Percentiles rank a stretch among this genome's conserved stretches.
Conservation (phyloP, 2,797 vertebrate genomes). For the Podarcis siculus region DNA sequence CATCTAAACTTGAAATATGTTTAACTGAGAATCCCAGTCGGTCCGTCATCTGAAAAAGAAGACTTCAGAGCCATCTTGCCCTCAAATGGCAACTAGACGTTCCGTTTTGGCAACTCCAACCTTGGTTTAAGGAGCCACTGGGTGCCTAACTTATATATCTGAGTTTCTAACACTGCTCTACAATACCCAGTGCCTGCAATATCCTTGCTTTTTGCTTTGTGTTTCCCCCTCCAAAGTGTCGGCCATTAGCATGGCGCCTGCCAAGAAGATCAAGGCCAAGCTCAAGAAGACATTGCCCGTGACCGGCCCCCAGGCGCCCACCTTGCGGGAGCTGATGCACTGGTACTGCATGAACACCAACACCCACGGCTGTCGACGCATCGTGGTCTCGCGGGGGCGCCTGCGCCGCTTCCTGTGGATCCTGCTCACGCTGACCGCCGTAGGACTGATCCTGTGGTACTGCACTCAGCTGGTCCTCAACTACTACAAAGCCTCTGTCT, state of each 20-base stretch:
- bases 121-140: no score
- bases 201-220: background rate
- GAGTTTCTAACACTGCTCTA: no score
- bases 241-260: constrained; percentile 63
- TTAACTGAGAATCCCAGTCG: no score
- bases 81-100: no score
- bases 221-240: background rate
- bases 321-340: constrained; percentile 79
- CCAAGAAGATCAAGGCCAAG: constrained; percentile 75
- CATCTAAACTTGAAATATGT: no score
- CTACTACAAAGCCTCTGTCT: constrained; percentile 81
- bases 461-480: constrained; percentile 78
- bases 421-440: constrained; percentile 76
- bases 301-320: constrained; percentile 80
- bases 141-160: no score
- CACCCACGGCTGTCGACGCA: constrained; percentile 84
- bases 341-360: constrained; percentile 86
- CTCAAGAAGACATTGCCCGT: constrained; percentile 79
- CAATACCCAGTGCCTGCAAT: background rate
- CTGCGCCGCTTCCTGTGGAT: constrained; percentile 80
- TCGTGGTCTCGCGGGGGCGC: constrained; percentile 82
- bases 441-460: constrained; percentile 82
- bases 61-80: no score
- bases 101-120: no score
- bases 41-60: no score